phyloP scores from a whole-genome alignment of 2,888 invertebrate genomes.

The Agrochola macilenta region DNA sequence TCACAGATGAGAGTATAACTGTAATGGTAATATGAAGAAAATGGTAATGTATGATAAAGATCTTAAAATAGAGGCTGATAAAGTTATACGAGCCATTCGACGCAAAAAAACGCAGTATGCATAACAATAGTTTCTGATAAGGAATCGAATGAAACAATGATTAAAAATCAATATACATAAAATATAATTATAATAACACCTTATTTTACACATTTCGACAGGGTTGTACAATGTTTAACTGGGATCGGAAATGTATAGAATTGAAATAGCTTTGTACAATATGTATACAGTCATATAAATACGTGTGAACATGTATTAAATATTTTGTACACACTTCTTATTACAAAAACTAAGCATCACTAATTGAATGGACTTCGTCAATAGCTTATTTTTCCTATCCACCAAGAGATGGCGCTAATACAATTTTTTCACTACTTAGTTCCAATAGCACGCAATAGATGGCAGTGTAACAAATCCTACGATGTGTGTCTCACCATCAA shows the following conservation, averaged over 20 bases:
- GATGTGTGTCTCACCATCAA: constrained; percentile 3
- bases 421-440: constrained; percentile 26
- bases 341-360: constrained; percentile 42
- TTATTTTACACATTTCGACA: constrained; percentile 75
- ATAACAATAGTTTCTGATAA: neutral
- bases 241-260: constrained; percentile 64
- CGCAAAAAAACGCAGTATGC: neutral
- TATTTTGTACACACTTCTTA: constrained; percentile 61
- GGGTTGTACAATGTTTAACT: constrained; percentile 65
- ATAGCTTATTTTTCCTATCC: constrained; percentile 25
- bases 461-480: constrained; percentile 35
- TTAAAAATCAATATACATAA: constrained; percentile 80
- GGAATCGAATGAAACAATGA: constrained; percentile 68
- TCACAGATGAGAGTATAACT: neutral
- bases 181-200: constrained; percentile 80
- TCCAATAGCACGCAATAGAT: constrained; percentile 41
- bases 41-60: neutral
- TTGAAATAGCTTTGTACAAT: constrained; percentile 71
- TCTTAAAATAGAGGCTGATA: neutral
- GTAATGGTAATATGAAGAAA: too few relatives aligned
- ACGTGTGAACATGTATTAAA: constrained; percentile 59
- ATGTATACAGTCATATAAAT: constrained; percentile 64
- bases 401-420: constrained; percentile 60
- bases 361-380: constrained; percentile 31
- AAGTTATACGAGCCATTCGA: too few relatives aligned